phyloP scores from a whole-genome alignment of 2,113 vertebrate species.

The Carassius auratus region DNA sequence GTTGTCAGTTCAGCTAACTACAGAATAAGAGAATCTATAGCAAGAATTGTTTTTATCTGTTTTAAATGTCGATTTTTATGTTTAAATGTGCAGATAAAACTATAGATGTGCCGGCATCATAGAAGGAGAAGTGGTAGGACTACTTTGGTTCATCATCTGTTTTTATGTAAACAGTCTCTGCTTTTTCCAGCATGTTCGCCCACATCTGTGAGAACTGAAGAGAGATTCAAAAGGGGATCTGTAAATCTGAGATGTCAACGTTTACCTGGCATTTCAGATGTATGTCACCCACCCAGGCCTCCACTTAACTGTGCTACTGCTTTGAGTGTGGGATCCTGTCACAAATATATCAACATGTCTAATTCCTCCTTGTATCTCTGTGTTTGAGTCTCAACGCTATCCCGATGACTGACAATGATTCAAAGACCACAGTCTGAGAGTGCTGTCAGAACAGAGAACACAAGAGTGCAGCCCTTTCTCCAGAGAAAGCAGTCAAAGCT shows the following conservation, averaged over 20 bases:
- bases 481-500: neutral
- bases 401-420: conserved; percentile 26
- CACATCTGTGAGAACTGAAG: conserved; percentile 7
- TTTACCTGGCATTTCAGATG: conserved; percentile 11
- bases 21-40: neutral
- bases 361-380: conserved; percentile 27
- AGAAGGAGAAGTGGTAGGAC: neutral
- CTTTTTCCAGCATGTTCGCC: neutral
- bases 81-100: neutral
- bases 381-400: conserved; percentile 14
- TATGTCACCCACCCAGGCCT: conserved; percentile 24
- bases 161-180: conserved; percentile 3
- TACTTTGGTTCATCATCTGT: conserved; percentile 23
- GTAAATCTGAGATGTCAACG: conserved; percentile 5
- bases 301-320: conserved; percentile 19
- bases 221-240: neutral
- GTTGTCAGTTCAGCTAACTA: neutral
- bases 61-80: neutral
- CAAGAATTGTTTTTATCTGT: neutral
- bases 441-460: conserved; percentile 31
- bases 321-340: conserved; percentile 38
- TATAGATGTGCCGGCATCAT: neutral
- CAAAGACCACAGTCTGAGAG: conserved; percentile 10
- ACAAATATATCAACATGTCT: conserved; percentile 30
- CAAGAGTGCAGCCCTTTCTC: neutral